Evolutionary conservation across 2,797 vertebrate genomes (phyloP).

Genomic region (Tangara arthus): DNA sequence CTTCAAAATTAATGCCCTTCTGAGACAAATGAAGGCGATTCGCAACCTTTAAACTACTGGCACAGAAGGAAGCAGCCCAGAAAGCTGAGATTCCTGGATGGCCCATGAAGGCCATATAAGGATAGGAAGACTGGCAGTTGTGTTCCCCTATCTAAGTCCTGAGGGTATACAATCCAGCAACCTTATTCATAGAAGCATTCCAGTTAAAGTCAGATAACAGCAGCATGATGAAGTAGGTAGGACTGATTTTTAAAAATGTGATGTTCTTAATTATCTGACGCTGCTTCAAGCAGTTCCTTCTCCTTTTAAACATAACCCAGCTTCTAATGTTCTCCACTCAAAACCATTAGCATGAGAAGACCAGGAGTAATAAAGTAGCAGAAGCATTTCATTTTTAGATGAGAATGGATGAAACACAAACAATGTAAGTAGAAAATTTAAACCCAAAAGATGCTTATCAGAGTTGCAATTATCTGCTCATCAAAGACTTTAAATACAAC

Average conservation of each 20-base stretch:
- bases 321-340: neutral
- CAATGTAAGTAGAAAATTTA: neutral
- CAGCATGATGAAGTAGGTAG: neutral
- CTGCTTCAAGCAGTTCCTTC: neutral
- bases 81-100: neutral
- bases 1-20: conserved; percentile 9
- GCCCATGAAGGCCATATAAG: neutral
- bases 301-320: neutral
- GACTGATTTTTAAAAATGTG: neutral
- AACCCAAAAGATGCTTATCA: neutral
- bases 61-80: neutral
- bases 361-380: neutral
- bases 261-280: neutral
- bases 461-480: conserved; percentile 3
- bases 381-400: neutral
- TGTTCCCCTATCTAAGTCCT: neutral
- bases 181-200: neutral
- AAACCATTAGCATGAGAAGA: neutral
- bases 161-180: neutral
- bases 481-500: conserved; percentile 2
- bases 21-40: neutral
- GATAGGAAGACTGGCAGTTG: neutral
- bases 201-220: neutral
- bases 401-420: neutral
- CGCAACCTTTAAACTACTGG: neutral